Evolutionary conservation across 2,113 vertebrate species (phyloP).

Genomic region (Spermophilus dauricus): DNA sequence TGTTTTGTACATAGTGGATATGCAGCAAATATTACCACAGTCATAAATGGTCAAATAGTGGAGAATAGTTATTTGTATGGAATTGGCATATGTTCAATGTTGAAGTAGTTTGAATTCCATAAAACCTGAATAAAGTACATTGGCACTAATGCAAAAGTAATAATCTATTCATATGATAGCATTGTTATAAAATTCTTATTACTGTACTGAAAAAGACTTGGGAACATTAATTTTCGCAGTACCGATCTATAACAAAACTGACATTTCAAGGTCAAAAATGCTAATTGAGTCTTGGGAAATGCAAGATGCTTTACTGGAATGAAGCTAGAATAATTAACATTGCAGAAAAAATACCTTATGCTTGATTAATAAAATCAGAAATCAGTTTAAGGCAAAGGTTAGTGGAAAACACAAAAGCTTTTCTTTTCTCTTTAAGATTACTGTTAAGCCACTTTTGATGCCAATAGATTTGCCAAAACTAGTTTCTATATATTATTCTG

Average conservation of each 20-base stretch:
- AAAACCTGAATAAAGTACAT: neutral
- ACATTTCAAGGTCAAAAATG: conserved; percentile 76
- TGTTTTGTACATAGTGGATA: neutral
- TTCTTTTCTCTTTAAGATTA: conserved; percentile 31
- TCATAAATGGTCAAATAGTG: neutral
- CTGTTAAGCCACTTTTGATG: neutral
- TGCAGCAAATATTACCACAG: neutral
- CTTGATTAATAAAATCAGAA: conserved; percentile 61
- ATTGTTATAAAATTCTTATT: conserved; percentile 57
- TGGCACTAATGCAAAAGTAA: conserved; percentile 8
- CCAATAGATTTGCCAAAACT: neutral
- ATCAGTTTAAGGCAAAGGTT: conserved; percentile 15
- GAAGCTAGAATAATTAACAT: conserved; percentile 59
- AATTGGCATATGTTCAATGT: neutral
- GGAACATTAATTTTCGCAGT: conserved; percentile 57
- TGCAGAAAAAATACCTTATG: conserved; percentile 15
- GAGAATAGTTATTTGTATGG: neutral
- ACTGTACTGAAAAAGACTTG: conserved; percentile 22
- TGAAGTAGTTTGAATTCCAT: neutral
- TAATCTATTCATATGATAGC: conserved; percentile 53
- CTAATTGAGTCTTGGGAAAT: conserved; percentile 17
- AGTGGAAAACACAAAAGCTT: neutral
- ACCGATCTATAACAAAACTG: conserved; percentile 56
- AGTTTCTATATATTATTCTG: conserved; percentile 22
- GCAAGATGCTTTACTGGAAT: conserved; percentile 57